Percentiles rank a stretch among this genome's conserved stretches.
These are phyloP conservation scores for Luffia ferchaultella DNA, from an alignment of 2,888 invertebrate genomes.

Conservation along the genomic window DNA sequence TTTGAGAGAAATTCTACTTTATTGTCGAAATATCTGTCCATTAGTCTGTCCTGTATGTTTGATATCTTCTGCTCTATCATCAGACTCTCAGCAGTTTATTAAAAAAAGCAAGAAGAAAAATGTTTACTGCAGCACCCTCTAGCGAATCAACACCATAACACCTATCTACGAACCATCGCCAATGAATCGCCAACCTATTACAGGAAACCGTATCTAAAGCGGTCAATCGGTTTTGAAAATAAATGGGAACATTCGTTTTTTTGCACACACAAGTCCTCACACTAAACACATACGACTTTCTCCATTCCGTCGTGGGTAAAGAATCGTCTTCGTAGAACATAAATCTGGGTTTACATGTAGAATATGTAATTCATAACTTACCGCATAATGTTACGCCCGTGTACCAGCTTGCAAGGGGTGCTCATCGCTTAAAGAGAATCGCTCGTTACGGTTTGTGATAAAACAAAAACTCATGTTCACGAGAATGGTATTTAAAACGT, in stretches of 20 bases:
- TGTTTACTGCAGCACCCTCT: constrained; percentile 2
- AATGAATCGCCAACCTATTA: not conserved
- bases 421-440: no score
- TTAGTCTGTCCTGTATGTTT: not conserved
- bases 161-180: constrained; percentile 1
- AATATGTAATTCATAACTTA: no score
- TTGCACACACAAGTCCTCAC: not conserved
- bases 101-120: no score
- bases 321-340: not conserved
- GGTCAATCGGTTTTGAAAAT: not conserved
- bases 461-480: no score
- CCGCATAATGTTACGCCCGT: no score
- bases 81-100: no score
- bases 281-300: not conserved
- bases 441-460: no score
- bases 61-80: not conserved
- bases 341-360: no score
- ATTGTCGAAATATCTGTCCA: not conserved
- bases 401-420: no score
- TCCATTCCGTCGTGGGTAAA: not conserved
- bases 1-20: no score
- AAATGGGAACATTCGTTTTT: constrained; percentile 1
- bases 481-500: no score
- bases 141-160: constrained; percentile 1
- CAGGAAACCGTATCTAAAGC: not conserved